A percentile compares a stretch with the other conserved stretches of the same genome.
These are phyloP conservation scores for Lamellibrachia columna DNA, from an alignment of 2,888 invertebrate genomes.

Conservation along the genomic window DNA sequence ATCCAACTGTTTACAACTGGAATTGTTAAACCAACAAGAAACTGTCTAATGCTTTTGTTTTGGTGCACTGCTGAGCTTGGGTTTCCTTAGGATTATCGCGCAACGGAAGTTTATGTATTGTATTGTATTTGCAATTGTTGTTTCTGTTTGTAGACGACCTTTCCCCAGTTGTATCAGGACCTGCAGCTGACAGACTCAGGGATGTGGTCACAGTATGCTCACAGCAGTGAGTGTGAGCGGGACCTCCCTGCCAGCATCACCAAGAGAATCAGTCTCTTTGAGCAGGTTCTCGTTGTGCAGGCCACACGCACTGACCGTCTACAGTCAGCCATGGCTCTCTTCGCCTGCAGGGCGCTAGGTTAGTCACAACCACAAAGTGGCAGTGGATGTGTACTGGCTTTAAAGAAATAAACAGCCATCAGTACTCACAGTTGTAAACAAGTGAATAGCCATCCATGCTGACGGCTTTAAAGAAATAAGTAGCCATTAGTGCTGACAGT, in stretches of 20 bases:
- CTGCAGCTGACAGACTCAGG: conserved; percentile 74
- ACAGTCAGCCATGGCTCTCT: conserved; percentile 79
- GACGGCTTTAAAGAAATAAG: too few relatives aligned
- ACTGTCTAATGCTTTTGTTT: too few relatives aligned
- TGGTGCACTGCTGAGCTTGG: too few relatives aligned
- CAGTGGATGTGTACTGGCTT: too few relatives aligned
- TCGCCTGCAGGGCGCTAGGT: conserved; percentile 72
- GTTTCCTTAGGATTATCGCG: too few relatives aligned
- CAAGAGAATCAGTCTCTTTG: conserved; percentile 77
- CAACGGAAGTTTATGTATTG: too few relatives aligned
- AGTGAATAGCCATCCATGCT: too few relatives aligned
- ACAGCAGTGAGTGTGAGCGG: conserved; percentile 74
- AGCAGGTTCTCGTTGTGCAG: conserved; percentile 82
- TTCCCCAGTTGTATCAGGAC: conserved; percentile 73
- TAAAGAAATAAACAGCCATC: too few relatives aligned
- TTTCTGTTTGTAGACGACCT: conserved; percentile 50
- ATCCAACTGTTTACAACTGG: too few relatives aligned
- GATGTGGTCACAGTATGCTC: conserved; percentile 77
- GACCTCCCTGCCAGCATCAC: conserved; percentile 71
- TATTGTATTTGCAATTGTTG: background rate
- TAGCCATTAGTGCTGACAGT: too few relatives aligned
- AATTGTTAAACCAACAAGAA: too few relatives aligned
- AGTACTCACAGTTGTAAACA: too few relatives aligned
- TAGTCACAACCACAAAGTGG: conserved; percentile 28
- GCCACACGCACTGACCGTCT: conserved; percentile 85